Evolutionary conservation across 2,888 invertebrate genomes (phyloP).

Genomic region (Pandemis cinnamomeana): DNA sequence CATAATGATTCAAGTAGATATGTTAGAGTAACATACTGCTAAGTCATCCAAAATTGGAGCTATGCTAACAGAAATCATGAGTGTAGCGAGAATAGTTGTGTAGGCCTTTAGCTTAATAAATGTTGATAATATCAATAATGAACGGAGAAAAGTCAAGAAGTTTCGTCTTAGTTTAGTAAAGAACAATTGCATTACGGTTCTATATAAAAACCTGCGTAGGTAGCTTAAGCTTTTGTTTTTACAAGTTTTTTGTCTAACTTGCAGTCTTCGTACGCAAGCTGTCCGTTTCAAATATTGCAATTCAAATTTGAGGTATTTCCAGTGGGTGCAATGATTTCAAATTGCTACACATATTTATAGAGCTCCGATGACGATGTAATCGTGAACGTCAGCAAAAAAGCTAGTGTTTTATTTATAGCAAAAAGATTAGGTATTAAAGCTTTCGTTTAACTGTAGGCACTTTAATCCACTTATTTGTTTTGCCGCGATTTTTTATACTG

Average conservation of each 20-base stretch:
- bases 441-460: too few relatives aligned
- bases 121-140: neutral
- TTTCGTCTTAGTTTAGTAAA: neutral
- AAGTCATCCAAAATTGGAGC: neutral
- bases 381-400: too few relatives aligned
- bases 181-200: neutral
- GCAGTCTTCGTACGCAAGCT: too few relatives aligned
- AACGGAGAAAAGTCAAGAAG: neutral
- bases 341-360: too few relatives aligned
- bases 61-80: neutral
- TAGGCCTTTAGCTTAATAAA: neutral
- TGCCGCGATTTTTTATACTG: too few relatives aligned
- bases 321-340: too few relatives aligned
- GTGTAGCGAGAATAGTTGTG: neutral
- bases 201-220: neutral
- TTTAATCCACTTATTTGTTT: too few relatives aligned
- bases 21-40: slow-evolving; percentile 49
- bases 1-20: slow-evolving; percentile 62
- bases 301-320: too few relatives aligned
- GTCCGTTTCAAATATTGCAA: too few relatives aligned
- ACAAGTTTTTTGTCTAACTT: neutral
- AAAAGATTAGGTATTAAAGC: too few relatives aligned
- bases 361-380: too few relatives aligned
- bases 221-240: slow-evolving; percentile 3
- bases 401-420: too few relatives aligned